Percentiles rank a stretch among this genome's conserved stretches.
phyloP scores from a whole-genome alignment of 2,797 vertebrate genomes.

The Pangasius sanitwongsei region DNA sequence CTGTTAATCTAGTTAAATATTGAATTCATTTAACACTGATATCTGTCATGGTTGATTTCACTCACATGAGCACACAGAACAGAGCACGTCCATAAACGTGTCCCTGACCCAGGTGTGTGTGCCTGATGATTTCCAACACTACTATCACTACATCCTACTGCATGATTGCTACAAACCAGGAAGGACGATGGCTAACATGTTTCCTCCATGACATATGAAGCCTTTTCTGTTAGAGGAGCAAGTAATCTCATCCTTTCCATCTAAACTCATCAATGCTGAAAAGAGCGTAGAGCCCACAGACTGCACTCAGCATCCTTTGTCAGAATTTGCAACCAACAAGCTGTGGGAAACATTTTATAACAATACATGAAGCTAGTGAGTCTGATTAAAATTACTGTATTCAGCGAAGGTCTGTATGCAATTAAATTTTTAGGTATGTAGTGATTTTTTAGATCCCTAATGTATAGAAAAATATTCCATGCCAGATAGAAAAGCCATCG shows the following conservation, averaged over 20 bases:
- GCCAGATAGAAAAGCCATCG: not conserved
- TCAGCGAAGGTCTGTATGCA: too few species aligned
- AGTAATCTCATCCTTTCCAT: not conserved
- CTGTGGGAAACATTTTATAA: too few species aligned
- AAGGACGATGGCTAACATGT: not conserved
- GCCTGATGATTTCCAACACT: not conserved
- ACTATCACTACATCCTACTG: not conserved
- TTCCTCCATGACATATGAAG: not conserved
- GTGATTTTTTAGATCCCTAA: too few species aligned
- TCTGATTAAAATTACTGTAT: too few species aligned
- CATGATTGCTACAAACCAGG: not conserved
- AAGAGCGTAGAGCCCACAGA: not conserved
- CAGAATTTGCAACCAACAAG: not conserved
- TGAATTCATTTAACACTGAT: not conserved
- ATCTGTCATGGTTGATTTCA: not conserved
- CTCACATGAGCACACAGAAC: not conserved
- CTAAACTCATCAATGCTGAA: not conserved
- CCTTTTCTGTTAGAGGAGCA: not conserved
- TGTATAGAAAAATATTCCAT: too few species aligned
- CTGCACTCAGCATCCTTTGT: not conserved
- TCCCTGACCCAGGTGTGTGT: not conserved
- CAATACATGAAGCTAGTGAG: too few species aligned
- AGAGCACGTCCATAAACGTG: not conserved
- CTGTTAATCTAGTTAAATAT: not conserved
- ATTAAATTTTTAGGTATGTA: too few species aligned